A percentile compares a stretch with the other conserved stretches of the same genome.
Conservation (phyloP, 2,888 invertebrate genomes). For the Drosophila longiperda region DNA sequence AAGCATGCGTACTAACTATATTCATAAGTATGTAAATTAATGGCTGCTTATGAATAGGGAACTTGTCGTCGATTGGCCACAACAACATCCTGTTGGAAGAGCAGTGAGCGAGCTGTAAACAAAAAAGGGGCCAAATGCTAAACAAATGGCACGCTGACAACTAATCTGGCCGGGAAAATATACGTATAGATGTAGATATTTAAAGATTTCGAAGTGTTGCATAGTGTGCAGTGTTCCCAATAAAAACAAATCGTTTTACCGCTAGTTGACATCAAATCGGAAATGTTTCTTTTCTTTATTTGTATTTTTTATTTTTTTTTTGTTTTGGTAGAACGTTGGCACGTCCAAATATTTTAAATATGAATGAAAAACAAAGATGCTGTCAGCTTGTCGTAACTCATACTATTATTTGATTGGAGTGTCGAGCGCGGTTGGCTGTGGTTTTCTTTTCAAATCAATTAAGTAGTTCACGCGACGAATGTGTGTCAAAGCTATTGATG, state of each 20-base stretch:
- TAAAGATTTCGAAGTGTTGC: slow-evolving; percentile 1
- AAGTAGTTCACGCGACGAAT: slow-evolving; percentile 59
- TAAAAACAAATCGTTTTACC: slow-evolving; percentile 72
- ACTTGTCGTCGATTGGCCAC: slow-evolving; percentile 23
- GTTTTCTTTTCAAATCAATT: slow-evolving; percentile 76
- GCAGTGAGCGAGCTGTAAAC: slow-evolving; percentile 8
- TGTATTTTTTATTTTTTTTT: slow-evolving; percentile 51
- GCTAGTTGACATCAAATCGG: slow-evolving; percentile 80
- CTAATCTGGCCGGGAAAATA: slow-evolving; percentile 20
- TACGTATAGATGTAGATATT: not conserved
- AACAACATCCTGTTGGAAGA: slow-evolving; percentile 59
- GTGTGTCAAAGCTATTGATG: slow-evolving; percentile 68
- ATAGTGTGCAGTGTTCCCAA: slow-evolving; percentile 50
- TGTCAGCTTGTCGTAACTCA: not conserved
- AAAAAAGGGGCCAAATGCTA: slow-evolving; percentile 17
- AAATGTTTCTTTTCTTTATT: slow-evolving; percentile 47
- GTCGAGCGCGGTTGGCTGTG: not conserved
- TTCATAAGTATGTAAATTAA: slow-evolving; percentile 10
- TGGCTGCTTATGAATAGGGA: slow-evolving; percentile 36
- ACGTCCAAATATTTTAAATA: slow-evolving; percentile 60
- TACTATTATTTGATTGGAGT: slow-evolving; percentile 2
- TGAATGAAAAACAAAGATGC: slow-evolving; percentile 49
- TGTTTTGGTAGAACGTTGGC: slow-evolving; percentile 65
- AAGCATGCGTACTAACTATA: slow-evolving; percentile 2
- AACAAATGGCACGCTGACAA: slow-evolving; percentile 37